A percentile compares a stretch with the other conserved stretches of the same genome.
phyloP scores from a whole-genome alignment of 2,888 invertebrate species.

The Achlya flavicornis region DNA sequence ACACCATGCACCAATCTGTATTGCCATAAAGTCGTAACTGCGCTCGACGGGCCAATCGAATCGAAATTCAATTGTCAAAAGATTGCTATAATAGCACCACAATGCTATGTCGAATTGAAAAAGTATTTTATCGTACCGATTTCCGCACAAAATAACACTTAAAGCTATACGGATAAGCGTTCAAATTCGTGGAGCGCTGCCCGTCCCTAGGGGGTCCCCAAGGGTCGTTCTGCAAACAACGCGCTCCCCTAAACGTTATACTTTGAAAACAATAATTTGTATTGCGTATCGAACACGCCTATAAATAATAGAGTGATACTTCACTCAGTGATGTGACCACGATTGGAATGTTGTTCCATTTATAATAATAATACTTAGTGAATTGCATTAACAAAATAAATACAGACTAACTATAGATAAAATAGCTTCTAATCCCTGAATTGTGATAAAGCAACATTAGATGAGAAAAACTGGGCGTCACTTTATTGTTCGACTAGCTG shows the following conservation, averaged over 20 bases:
- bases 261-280: constrained; percentile 85
- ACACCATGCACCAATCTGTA: constrained; percentile 63
- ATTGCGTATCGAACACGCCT: constrained; percentile 83
- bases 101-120: constrained; percentile 57
- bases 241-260: constrained; percentile 83
- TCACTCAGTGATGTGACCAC: constrained; percentile 62
- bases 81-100: constrained; percentile 77
- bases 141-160: constrained; percentile 57
- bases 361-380: constrained; percentile 36
- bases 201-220: constrained; percentile 53
- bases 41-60: constrained; percentile 65
- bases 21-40: constrained; percentile 71
- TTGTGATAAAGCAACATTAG: not conserved
- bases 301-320: constrained; percentile 84
- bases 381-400: constrained; percentile 5
- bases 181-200: constrained; percentile 53
- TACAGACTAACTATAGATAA: not conserved
- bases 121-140: constrained; percentile 57
- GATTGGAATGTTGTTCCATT: constrained; percentile 52
- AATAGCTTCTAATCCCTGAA: not conserved
- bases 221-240: constrained; percentile 81
- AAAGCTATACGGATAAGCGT: constrained; percentile 54
- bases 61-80: constrained; percentile 82
- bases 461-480: not conserved
- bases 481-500: not conserved